Base-by-base conservation (phyloP, 1,140 invertebrate genomes). In the Heterodera carotae region DNA sequence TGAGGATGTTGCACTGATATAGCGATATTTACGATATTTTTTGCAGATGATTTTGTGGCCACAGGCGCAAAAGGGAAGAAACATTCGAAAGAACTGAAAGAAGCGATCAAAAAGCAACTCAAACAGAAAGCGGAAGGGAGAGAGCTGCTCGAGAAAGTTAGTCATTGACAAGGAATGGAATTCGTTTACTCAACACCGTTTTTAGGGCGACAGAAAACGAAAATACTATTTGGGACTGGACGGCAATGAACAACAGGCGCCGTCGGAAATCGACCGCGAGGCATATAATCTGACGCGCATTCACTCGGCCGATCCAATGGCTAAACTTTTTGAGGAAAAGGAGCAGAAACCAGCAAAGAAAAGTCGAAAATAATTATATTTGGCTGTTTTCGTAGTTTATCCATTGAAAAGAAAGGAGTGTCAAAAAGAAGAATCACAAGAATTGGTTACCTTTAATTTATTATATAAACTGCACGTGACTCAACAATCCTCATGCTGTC, bases 221-320 rank as follows among this genome's bases (percentile, higher is more conserved):
- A 79, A 79, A 34, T 79, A 77, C 34, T 27, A 79, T 34, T 81
- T 72, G 12, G 62, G 15, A 15, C 59, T 72, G n/a, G 78, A 79
- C 0, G 25, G 33, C 10, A 1, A 18, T 18, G 64, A 22, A n/a
- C 34, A 22, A n/a, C 34, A 76, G 27, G 34, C 43, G 27, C 76
- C 48, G 5, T n/a, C 78, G 22, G 78, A 79, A 53, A n/a, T 74
- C 15, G 78, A 79, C 27, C 56, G 53, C 59, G 78, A 79, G 59
- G 78, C 78, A 1, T 79, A 79, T 33, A 79, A 79, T 34, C 33
- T 70, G 31, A 75, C 62, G 2, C 78, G 78, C 59, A 81, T 79
- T 34, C 78, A 79, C 27, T 36, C 78, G 5, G 56, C 78, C 15
- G 78, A 79, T 34, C 78, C 78, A 10, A 77, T 79, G 78, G 78